A percentile compares a stretch with the other conserved stretches of the same genome.
Evolutionary conservation across 2,888 invertebrate genomes (phyloP).

Genomic region (Lottia scabra): DNA sequence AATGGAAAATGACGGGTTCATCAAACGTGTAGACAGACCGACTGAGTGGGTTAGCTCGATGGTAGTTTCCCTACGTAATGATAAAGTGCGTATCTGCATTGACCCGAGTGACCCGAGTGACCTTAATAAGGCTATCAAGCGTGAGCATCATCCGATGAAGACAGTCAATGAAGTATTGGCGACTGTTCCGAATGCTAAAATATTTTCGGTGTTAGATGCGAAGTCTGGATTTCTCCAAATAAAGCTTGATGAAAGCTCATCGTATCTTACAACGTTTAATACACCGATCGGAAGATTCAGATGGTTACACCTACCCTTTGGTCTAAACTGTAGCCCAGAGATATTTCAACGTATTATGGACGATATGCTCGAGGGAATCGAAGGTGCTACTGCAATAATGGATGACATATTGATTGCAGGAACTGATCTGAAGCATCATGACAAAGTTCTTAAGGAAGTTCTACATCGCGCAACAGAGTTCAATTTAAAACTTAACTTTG

Average conservation of each 20-base stretch:
- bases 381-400: slow-evolving; percentile 34
- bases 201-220: too few relatives aligned
- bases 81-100: slow-evolving; percentile 39
- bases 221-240: slow-evolving; percentile 42
- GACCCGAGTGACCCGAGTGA: slow-evolving; percentile 40
- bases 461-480: slow-evolving; percentile 29
- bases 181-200: slow-evolving; percentile 34
- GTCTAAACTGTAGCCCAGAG: slow-evolving; percentile 38
- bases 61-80: slow-evolving; percentile 31
- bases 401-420: slow-evolving; percentile 39
- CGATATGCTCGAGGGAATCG: slow-evolving; percentile 32
- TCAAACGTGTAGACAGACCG: slow-evolving; percentile 32
- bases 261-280: slow-evolving; percentile 42
- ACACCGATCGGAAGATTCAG: slow-evolving; percentile 38
- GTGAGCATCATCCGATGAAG: slow-evolving; percentile 36
- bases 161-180: slow-evolving; percentile 40
- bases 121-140: slow-evolving; percentile 32
- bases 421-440: slow-evolving; percentile 28
- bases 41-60: slow-evolving; percentile 45
- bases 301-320: slow-evolving; percentile 40
- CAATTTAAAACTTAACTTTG: slow-evolving; percentile 36
- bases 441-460: slow-evolving; percentile 30
- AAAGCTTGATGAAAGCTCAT: slow-evolving; percentile 34
- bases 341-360: slow-evolving; percentile 40
- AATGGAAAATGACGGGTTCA: slow-evolving; percentile 38